Percentiles rank a stretch among this genome's conserved stretches.
Conservation (phyloP, 2,888 invertebrate species). For the Drosophila barbarae region DNA sequence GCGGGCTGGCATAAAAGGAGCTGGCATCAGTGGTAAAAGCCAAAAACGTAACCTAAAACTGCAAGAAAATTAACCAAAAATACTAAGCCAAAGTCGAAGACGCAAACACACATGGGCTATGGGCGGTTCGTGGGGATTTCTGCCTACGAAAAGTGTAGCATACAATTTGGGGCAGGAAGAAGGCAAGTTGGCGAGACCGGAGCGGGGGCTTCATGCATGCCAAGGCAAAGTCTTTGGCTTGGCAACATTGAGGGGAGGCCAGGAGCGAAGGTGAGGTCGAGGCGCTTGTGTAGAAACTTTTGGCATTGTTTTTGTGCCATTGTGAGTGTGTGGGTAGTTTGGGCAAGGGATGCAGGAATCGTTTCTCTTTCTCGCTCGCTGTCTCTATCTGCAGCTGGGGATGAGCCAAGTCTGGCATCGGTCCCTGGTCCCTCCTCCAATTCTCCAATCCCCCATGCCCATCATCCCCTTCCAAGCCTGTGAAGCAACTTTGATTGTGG, state of each 20-base stretch:
- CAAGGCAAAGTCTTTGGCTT: conserved; percentile 69
- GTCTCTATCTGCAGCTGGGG: conserved; percentile 47
- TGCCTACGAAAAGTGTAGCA: conserved; percentile 67
- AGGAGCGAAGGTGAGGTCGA: conserved; percentile 62
- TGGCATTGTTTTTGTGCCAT: conserved; percentile 70
- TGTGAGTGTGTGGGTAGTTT: conserved; percentile 46
- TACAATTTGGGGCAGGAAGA: conserved; percentile 46
- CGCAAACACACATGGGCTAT: conserved; percentile 20
- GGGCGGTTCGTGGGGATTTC: conserved; percentile 34
- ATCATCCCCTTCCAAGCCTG: conserved; percentile 50
- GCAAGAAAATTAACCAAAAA: conserved; percentile 76
- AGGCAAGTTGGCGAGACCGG: conserved; percentile 14
- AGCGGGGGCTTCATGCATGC: conserved; percentile 46
- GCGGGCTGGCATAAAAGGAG: conserved; percentile 27
- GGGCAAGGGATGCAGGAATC: conserved; percentile 34
- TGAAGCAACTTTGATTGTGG: conserved; percentile 75
- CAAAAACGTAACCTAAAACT: conserved; percentile 76
- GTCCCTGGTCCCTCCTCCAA: conserved; percentile 23
- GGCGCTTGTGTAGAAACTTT: conserved; percentile 62
- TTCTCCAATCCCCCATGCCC: conserved; percentile 7
- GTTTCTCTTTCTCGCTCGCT: conserved; percentile 24
- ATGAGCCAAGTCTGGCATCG: conserved; percentile 68
- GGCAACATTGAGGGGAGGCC: conserved; percentile 64
- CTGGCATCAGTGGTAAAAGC: conserved; percentile 66
- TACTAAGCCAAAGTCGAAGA: conserved; percentile 76